Evolutionary conservation across 2,797 vertebrate genomes (phyloP).

Genomic region (Euphonia xanthogaster): DNA sequence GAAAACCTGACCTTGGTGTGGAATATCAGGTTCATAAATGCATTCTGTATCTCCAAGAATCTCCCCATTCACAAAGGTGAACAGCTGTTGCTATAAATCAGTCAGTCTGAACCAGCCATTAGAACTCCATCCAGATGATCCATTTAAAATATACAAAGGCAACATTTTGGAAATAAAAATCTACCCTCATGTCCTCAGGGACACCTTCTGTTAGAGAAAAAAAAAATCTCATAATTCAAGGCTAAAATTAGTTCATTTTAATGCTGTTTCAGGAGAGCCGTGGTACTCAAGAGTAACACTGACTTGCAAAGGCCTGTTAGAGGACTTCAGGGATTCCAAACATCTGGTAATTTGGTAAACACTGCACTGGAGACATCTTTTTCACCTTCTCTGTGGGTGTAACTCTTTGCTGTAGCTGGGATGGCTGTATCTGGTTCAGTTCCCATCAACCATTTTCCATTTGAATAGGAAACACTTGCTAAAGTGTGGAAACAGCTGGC

Average conservation of each 20-base stretch:
- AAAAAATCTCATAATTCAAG: slow-evolving; percentile 34
- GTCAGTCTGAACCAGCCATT: slow-evolving; percentile 15
- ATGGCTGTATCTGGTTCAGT: neutral
- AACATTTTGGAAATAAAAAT: slow-evolving; percentile 44
- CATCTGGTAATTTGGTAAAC: slow-evolving; percentile 42
- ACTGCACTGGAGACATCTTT: slow-evolving; percentile 24
- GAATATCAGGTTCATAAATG: slow-evolving; percentile 21
- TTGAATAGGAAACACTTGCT: slow-evolving; percentile 24
- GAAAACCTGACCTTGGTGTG: neutral
- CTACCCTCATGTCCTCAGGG: slow-evolving; percentile 11
- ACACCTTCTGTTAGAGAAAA: slow-evolving; percentile 42
- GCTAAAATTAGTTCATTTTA: slow-evolving; percentile 60
- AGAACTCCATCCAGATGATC: slow-evolving; percentile 47
- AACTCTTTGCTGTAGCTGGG: neutral
- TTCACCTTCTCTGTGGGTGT: neutral
- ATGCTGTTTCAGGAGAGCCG: slow-evolving; percentile 39
- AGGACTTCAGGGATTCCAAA: slow-evolving; percentile 36
- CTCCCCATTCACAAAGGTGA: slow-evolving; percentile 27
- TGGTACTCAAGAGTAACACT: slow-evolving; percentile 1
- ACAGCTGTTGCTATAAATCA: slow-evolving; percentile 58
- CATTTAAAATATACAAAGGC: slow-evolving; percentile 43
- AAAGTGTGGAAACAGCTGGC: slow-evolving; percentile 52
- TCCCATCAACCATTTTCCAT: slow-evolving; percentile 2
- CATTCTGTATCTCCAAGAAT: neutral
- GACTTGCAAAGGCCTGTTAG: neutral